These are phyloP conservation scores for Tryphoninae sp. DNA, from an alignment of 2,888 invertebrate genomes.

Conservation along the genomic window DNA sequence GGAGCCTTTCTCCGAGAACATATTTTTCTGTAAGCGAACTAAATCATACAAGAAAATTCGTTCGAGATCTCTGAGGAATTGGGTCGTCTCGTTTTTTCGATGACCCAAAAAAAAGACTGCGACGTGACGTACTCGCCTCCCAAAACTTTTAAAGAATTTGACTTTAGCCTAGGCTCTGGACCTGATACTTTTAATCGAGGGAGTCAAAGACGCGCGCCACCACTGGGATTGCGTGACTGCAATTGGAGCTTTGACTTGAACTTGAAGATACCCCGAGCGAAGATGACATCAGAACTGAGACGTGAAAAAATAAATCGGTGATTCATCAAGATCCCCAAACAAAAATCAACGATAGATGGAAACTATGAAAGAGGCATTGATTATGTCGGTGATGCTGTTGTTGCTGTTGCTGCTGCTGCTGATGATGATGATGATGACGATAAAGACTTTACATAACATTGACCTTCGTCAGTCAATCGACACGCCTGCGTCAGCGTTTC, in stretches of 20 bases:
- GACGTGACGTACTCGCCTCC: not conserved
- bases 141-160: constrained; percentile 23
- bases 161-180: constrained; percentile 20
- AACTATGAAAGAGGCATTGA: constrained; percentile 2
- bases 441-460: constrained; percentile 76
- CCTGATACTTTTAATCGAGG: not conserved
- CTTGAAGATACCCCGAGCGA: constrained; percentile 23
- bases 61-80: constrained; percentile 6
- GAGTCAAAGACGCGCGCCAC: not conserved
- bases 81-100: constrained; percentile 35
- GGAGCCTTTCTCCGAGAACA: not conserved
- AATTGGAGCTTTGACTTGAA: constrained; percentile 32
- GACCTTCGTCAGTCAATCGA: constrained; percentile 76
- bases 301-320: not conserved
- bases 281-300: not conserved
- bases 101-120: not conserved
- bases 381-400: constrained; percentile 49
- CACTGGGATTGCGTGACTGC: constrained; percentile 6
- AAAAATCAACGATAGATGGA: constrained; percentile 40
- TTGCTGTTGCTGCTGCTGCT: constrained; percentile 62
- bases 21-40: not conserved
- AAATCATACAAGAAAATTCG: not conserved
- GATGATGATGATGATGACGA: constrained; percentile 57
- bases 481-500: constrained; percentile 70
- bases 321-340: not conserved